Base-by-base conservation (phyloP, 2,113 vertebrate genomes). In the Anguilla japonica region DNA sequence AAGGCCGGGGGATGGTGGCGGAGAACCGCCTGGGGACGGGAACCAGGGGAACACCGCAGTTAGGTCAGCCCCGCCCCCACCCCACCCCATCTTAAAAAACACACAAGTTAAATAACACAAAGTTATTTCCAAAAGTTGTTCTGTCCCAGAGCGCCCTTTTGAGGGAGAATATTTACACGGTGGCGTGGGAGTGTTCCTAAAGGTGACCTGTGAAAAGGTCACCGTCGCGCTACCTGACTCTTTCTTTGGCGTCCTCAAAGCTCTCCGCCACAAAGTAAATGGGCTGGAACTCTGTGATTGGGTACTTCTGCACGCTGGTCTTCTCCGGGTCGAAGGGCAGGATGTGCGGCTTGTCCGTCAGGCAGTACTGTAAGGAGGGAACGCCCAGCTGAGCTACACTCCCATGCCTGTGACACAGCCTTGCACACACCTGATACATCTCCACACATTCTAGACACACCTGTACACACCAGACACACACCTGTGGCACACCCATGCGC, bases 1-100 rank as follows among this genome's bases (percentile, higher is more conserved):
- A 99, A 0, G 98, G 97, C 29, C 98, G 96, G 92, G 96, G 98
- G 89, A 99, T 97, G 88, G 97, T 99, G 95, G 98, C 98, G 85
- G 98, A 97, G 95, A 99, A 99, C 92, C 99, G 98, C 93, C 98
- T 99, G 79, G 9, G 56, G 41, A 26, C 22, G 29, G 79, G n/a
- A 22, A 26, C 11, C 11, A 0, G 15, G 26, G 89, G 91, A 88
- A 60, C 57, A 9, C 50, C 60, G 20, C 60, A 75, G n/a, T 34
- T 1, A 34, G n/a, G 71, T 75, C 20, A 75, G n/a, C 20, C 22
- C 18, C 2, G 4, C 60, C 18, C 18, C 43, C 8, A 8, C 43
- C 43, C 43, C 43, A 8, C 34, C 34, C 34, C 34, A 34, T 34
- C 34, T 34, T 34, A 34, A 34, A 34, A 34, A 34, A 34, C 34